A percentile compares a stretch with the other conserved stretches of the same genome.
Conservation (phyloP, 2,888 invertebrate species). For the Diplolepis rosae region DNA sequence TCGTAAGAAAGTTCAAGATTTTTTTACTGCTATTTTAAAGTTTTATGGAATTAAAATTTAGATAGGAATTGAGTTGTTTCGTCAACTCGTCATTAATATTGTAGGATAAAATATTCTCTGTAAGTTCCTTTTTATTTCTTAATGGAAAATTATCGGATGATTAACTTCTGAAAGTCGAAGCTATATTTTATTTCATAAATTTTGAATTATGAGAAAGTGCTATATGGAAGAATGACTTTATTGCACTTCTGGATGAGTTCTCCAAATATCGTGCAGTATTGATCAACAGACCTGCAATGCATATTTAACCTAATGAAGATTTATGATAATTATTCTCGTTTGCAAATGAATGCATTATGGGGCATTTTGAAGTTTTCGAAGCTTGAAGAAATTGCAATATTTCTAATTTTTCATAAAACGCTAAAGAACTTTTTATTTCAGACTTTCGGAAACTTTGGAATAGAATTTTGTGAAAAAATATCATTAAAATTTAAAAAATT, state of each 20-base stretch:
- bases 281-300: slow-evolving; percentile 2
- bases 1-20: too few relatives aligned
- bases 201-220: slow-evolving; percentile 13
- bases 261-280: slow-evolving; percentile 6
- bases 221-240: slow-evolving; percentile 1
- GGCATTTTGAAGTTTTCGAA: neutral
- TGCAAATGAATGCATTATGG: slow-evolving; percentile 4
- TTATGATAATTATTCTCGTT: slow-evolving; percentile 11
- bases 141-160: neutral
- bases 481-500: too few relatives aligned
- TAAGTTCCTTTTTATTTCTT: neutral
- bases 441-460: too few relatives aligned
- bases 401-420: too few relatives aligned
- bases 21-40: too few relatives aligned
- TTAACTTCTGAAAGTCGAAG: neutral
- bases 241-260: slow-evolving; percentile 12
- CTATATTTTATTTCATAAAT: neutral
- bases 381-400: too few relatives aligned
- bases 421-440: too few relatives aligned
- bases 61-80: too few relatives aligned
- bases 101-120: too few relatives aligned
- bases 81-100: too few relatives aligned
- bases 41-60: too few relatives aligned
- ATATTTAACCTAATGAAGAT: slow-evolving; percentile 11
- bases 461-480: too few relatives aligned